A percentile compares a stretch with the other conserved stretches of the same genome.
Evolutionary conservation across 2,888 invertebrate genomes (phyloP).

Genomic region (Nasonovia ribisnigri): DNA sequence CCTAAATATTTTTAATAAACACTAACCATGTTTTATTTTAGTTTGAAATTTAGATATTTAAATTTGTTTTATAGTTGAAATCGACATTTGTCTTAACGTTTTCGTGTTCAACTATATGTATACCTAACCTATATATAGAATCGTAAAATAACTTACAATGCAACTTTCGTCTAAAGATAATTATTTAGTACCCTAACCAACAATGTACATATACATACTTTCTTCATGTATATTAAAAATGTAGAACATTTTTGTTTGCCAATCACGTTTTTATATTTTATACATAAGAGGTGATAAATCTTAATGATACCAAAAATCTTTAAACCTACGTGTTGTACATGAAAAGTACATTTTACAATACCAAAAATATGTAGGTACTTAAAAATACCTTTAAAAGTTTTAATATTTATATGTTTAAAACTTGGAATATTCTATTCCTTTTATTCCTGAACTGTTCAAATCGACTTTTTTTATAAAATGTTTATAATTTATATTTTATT

Average conservation of each 20-base stretch:
- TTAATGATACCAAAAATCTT: constrained; percentile 19
- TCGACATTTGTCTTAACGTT: neutral
- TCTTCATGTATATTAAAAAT: neutral
- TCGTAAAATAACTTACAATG: neutral
- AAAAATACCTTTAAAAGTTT: neutral
- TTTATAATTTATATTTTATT: neutral
- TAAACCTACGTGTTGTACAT: constrained; percentile 32
- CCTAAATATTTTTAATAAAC: neutral
- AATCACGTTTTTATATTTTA: constrained; percentile 37
- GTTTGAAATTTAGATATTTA: neutral
- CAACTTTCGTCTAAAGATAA: neutral
- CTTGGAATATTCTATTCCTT: neutral
- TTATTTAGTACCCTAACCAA: neutral
- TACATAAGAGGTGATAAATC: neutral
- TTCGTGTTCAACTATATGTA: neutral
- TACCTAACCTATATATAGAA: no score
- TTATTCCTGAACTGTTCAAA: neutral
- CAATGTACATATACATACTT: neutral
- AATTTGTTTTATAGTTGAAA: neutral
- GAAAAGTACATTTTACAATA: neutral
- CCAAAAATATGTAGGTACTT: neutral
- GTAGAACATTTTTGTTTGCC: constrained; percentile 16
- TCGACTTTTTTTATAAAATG: neutral
- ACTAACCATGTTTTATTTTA: neutral
- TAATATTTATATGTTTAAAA: neutral